These are phyloP conservation scores for Aspiorhynchus laticeps DNA, from an alignment of 2,113 vertebrate genomes.

Conservation along the genomic window DNA sequence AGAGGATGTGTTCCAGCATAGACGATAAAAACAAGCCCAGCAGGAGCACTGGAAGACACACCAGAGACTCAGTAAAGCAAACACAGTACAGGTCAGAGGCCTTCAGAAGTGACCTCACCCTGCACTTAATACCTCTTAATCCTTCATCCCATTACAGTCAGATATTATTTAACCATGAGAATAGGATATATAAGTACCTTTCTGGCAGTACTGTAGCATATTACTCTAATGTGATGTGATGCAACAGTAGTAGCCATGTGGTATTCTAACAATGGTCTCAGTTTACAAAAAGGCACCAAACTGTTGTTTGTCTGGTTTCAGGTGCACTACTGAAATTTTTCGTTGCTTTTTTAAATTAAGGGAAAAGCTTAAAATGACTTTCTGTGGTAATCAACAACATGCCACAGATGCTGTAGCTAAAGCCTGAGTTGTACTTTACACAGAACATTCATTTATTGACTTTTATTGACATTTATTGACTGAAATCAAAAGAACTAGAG, in stretches of 20 bases:
- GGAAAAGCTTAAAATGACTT: not conserved
- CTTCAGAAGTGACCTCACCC: constrained; percentile 11
- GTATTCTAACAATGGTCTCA: not conserved
- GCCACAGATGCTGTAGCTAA: not conserved
- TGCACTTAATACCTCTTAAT: not conserved
- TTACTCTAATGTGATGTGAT: not conserved
- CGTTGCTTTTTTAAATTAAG: not conserved
- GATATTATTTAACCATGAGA: constrained; percentile 27
- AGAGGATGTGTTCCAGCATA: constrained; percentile 11
- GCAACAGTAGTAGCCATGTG: not conserved
- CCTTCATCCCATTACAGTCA: not conserved
- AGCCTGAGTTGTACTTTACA: not conserved
- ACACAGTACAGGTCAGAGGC: constrained; percentile 39
- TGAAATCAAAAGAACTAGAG: not conserved
- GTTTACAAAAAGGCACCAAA: not conserved
- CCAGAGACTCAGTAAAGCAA: constrained; percentile 30
- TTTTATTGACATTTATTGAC: too few relatives aligned
- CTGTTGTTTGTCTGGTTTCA: not conserved
- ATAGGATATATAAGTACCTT: not conserved
- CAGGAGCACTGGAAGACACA: constrained; percentile 21
- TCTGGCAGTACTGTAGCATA: not conserved
- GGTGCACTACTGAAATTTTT: not conserved
- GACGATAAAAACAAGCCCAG: constrained; percentile 31
- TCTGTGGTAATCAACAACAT: not conserved
- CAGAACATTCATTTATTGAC: not conserved